phyloP scores from a whole-genome alignment of 2,888 invertebrate genomes.

The Eupithecia pulchellata region DNA sequence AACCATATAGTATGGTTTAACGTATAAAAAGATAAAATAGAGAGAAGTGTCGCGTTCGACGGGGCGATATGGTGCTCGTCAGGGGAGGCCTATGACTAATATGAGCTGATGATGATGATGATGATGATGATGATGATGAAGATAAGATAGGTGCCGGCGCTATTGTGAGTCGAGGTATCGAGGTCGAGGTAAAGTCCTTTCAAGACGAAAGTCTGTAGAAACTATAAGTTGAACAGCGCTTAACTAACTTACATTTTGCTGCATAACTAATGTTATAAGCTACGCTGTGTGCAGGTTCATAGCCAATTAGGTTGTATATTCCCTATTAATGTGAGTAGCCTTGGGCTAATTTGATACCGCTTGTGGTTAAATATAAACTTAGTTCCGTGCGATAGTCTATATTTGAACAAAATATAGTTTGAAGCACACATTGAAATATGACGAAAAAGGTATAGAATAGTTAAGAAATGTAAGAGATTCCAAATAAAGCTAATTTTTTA shows the following conservation, averaged over 20 bases:
- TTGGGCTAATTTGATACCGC: not conserved
- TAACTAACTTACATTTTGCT: not conserved
- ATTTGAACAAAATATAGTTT: not conserved
- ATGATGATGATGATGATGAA: no score
- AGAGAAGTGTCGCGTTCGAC: no score
- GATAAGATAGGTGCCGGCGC: no score
- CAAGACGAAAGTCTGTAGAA: not conserved
- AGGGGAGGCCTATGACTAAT: no score
- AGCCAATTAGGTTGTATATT: not conserved
- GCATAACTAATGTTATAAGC: not conserved
- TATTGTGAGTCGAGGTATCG: no score
- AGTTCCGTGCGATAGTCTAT: not conserved
- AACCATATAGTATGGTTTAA: no score
- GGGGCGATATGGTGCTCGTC: no score
- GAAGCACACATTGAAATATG: not conserved
- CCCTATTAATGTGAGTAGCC: not conserved
- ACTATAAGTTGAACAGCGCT: not conserved
- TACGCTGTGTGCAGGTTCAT: not conserved
- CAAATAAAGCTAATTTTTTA: not conserved
- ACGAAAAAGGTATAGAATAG: no score
- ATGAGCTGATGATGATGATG: no score
- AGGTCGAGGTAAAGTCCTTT: no score
- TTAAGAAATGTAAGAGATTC: no score
- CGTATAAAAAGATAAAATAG: no score
- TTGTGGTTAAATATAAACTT: not conserved